Evolutionary conservation across 2,797 vertebrate species (phyloP), one percentile per base, ranked within the genome.

Genomic region (Diplodus sargus): DNA sequence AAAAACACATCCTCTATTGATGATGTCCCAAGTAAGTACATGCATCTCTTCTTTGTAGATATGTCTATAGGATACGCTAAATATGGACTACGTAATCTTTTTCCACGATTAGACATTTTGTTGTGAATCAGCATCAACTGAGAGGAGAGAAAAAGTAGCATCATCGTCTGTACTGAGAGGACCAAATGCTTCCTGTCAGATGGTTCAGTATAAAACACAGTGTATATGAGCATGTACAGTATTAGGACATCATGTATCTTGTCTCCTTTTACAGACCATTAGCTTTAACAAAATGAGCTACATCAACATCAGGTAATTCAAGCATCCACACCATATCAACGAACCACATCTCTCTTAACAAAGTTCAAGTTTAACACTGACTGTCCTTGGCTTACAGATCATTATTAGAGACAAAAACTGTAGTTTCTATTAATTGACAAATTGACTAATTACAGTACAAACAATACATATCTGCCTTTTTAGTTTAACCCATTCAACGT

Each of bases 171-270:
- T 72, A 83, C 70, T 83, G 90, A 93, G 70, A 89, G 87, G 87
- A 91, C 90, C 89, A 91, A 91, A 87, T 80, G 60, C 74, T 87
- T 89, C 76, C 79, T 83, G 86, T 91, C 87, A 91, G 90, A 87
- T 83, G 79, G 80, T 82, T 83, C 79, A 83, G 79, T 82, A 81
- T 84, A 86, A 81, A 81, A 75, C 78, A 76, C 70, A 88, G 78
- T 90, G 83, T 87, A 93, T 88, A 90, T 88, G 84, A 90, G 90
- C 86, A 92, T 91, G 92, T 92, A 91, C 72, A 89, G 72, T 72
- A 76, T 90, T 80, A 89, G 78, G 85, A 90, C 78, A 86, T 86
- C 73, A 76, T 89, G 69, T 92, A 87, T 84, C 79, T 92, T 87
- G 82, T 72, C 76, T 90, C 82, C 70, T 86, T 83, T 86, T 70